These are phyloP conservation scores for Meta bourneti DNA, from an alignment of 2,888 invertebrate genomes.

Conservation along the genomic window DNA sequence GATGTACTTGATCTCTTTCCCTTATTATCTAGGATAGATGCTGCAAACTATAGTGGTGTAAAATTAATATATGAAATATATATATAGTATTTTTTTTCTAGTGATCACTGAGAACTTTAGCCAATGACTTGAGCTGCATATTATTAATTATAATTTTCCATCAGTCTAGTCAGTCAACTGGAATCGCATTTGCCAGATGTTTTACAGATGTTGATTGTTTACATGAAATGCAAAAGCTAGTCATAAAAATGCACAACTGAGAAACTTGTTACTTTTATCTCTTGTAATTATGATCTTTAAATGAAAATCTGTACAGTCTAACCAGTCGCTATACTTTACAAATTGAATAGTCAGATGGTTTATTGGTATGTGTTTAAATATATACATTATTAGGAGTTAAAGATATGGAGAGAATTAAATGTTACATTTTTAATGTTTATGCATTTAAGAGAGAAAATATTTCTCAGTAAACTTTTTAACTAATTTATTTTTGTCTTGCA, in stretches of 20 bases:
- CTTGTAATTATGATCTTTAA: constrained; percentile 23
- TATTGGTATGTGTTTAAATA: constrained; percentile 36
- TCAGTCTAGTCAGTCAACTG: constrained; percentile 10
- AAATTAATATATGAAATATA: constrained; percentile 32
- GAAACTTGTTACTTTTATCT: constrained; percentile 46
- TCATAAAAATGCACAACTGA: constrained; percentile 46
- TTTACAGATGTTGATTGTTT: constrained; percentile 43
- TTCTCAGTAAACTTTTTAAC: not conserved
- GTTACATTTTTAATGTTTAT: constrained; percentile 41
- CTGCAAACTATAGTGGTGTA: constrained; percentile 25
- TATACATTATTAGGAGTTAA: constrained; percentile 24
- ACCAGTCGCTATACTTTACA: constrained; percentile 30
- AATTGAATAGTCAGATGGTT: constrained; percentile 29
- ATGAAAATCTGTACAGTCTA: constrained; percentile 49
- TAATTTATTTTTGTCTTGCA: not conserved
- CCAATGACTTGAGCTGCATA: constrained; percentile 4
- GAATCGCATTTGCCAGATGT: constrained; percentile 26
- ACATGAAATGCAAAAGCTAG: constrained; percentile 15
- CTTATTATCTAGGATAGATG: constrained; percentile 1
- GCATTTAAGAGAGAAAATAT: constrained; percentile 37
- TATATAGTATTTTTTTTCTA: constrained; percentile 56
- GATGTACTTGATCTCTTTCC: not conserved
- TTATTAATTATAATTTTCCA: constrained; percentile 17
- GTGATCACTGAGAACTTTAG: not conserved
- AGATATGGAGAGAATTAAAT: constrained; percentile 28